Evolutionary conservation across 1,140 invertebrate species (phyloP), one percentile per base, ranked within the genome.

Genomic region (Calephelis virginiensis): DNA sequence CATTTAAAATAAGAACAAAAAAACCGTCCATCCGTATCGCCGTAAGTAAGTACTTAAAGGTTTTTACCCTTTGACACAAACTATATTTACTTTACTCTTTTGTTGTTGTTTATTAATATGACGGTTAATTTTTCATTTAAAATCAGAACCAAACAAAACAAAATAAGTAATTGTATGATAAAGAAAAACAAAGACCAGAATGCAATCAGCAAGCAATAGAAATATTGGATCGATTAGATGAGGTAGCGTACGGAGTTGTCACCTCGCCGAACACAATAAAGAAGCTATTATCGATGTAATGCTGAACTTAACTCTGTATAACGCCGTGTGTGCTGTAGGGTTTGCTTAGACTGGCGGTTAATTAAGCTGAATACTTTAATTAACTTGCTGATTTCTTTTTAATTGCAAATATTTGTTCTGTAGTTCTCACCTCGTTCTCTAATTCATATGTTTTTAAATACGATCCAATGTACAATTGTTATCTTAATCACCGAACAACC

Each of bases 221-320:
- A 53, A 43, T 62, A 59, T 63, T 68, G 56, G 61, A 63, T 63
- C 61, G 40, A 63, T 59, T 68, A 50, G 61, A 46, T n/a, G 46
- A 63, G 48, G 66, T 40, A 49, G 56, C 59, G 62, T 70, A 74
- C 76, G 74, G 68, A 70, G 38, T 72, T 73, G 75, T 76, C 78
- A 83, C 85, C 83, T 84, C 77, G 66, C 67, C 67, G 81, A 82
- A 79, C 78, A 76, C 74, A 82, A 82, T 83, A 86, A 86, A 80
- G 67, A 77, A 71, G 72, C 80, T 81, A 82, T 80, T 82, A 86
- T 81, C 78, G 71, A 76, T 75, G 75, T 83, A 85, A 82, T 83
- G 78, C 67, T 68, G 74, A 84, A 81, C 78, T 84, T 81, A 82
- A 82, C 78, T 78, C 37, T 64, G 61, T 45, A 61, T 43, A 14